These are phyloP conservation scores for Batillaria attramentaria DNA, from an alignment of 1,140 invertebrate species.

Conservation along the genomic window DNA sequence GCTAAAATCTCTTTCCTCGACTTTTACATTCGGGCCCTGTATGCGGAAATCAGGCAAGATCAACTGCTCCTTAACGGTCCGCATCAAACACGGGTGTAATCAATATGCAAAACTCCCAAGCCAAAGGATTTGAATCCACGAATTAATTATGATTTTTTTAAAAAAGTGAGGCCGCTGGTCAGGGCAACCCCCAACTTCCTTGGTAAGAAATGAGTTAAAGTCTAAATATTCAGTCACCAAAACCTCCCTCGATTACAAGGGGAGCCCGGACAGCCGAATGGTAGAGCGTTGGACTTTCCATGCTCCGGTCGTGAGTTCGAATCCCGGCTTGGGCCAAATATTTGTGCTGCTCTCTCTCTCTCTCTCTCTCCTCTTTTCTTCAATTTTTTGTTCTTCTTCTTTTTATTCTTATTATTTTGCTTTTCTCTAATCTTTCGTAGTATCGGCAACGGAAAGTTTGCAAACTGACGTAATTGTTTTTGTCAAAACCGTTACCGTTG, in stretches of 20 bases:
- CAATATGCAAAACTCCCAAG: too few species aligned
- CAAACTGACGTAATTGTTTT: neutral
- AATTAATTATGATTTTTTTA: too few species aligned
- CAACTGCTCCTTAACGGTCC: too few species aligned
- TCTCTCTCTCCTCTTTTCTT: constrained; percentile 6
- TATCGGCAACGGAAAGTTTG: neutral
- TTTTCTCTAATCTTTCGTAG: neutral
- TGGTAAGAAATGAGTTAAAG: neutral
- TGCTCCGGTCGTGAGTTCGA: neutral
- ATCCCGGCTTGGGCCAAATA: neutral
- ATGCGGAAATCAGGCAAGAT: too few species aligned
- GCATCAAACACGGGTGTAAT: too few species aligned
- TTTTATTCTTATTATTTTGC: neutral
- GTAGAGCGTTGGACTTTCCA: neutral
- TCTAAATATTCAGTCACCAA: neutral
- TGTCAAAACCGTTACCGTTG: neutral
- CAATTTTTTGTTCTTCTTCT: neutral
- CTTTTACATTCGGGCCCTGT: too few species aligned
- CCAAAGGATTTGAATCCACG: too few species aligned
- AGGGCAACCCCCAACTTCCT: neutral
- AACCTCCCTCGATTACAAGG: neutral
- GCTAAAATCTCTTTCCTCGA: too few species aligned
- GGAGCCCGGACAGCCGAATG: neutral
- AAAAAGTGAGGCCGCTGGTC: neutral
- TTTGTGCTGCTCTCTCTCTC: neutral